Evolutionary conservation across 92 coral and sea anemone genomes (phyloP), one percentile per base, ranked within the genome.

Genomic region (Porites evermanni): DNA sequence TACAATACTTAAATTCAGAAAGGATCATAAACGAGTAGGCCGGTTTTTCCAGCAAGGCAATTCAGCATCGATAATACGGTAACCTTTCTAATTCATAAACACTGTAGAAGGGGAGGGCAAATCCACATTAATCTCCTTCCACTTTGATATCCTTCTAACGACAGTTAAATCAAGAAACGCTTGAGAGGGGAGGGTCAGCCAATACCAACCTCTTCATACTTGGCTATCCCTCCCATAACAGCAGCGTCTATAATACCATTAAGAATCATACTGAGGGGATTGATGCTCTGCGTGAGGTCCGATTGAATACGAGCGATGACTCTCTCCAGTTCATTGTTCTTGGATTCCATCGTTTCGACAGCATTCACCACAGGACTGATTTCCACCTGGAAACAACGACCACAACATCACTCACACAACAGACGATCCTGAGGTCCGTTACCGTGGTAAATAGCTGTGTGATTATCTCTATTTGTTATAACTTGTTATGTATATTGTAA

Each of bases 211-310:
- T 93, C 93, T 75, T 92, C 91, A 71, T 97, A 97, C 72, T 95
- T 97, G 79, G 94, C 95, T 47, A 88, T 95, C 17, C 99, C 99
- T 70, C 99, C 98, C 96, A 95, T 97, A 54, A 97, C 99, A 26
- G 99, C 99, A 16, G 99, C 98, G 74, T 97, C 99, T 12, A 97
- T 95, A 61, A 97, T 95, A 12, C 99, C 99, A 78, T 95, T 97
- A 44, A 97, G 95, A 3, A 84, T 88, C 99, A 95, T 97, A 75
- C 99, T 95, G 70, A 97, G 85, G 1, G 99, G 98, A 87, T 97
- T 97, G 68, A 89, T 93, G 71, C 93, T 93, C 58, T 73, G 96
- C 26, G 65, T 82, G 10, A 73, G 89, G 70, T 93, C 94, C n/a
- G 91, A 84, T 38, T 91, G 63, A 74, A 95, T 83, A 24, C 94